Evolutionary conservation across 2,888 invertebrate species (phyloP), one percentile per base, ranked within the genome.

Genomic region (Temnothorax rugatulus): DNA sequence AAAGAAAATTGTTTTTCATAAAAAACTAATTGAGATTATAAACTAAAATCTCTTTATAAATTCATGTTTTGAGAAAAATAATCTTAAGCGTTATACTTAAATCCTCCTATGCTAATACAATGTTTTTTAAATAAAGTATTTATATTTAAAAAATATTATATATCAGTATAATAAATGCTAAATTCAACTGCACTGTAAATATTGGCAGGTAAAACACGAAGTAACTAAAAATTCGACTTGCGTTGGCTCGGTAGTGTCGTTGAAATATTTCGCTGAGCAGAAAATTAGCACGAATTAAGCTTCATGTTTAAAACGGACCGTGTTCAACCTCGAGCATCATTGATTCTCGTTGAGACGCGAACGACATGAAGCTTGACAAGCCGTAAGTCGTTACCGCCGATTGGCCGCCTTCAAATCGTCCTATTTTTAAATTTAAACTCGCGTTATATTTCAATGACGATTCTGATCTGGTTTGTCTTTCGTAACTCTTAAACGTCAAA

Each of bases 241-340:
- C 25, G 59, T 47, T 47, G 9, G 1, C 25, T 18, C 4, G 52
- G 21, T 34, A 25, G 44, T 71, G 57, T 79, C 71, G 13, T 79
- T 79, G 79, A 81, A 81, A 81, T 71, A 71, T 81, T 81, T 59
- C 25, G 15, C 34, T 38, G 34, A 13, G 34, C 34, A 44, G 79
- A 47, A 81, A 81, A 71, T 81, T 81, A 81, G 79, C 79, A 59
- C 59, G 47, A 61, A 59, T 81, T 81, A 71, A 81, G 79, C 79
- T 81, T 59, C 59, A 38, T 47, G 73, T 59, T 81, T 81, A 59
- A 59, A 71, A 59, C 59, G 13, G 69, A 2, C 18, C 5, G 25
- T 25, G 73, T 81, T 81, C 4, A 71, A 71, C 59, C 59, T 68
- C 79, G 79, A 68, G 77, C 57, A 68, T 79, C 79, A 79, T 79